Conservation (phyloP, 2,888 invertebrate genomes). For the Biston betularia region DNA sequence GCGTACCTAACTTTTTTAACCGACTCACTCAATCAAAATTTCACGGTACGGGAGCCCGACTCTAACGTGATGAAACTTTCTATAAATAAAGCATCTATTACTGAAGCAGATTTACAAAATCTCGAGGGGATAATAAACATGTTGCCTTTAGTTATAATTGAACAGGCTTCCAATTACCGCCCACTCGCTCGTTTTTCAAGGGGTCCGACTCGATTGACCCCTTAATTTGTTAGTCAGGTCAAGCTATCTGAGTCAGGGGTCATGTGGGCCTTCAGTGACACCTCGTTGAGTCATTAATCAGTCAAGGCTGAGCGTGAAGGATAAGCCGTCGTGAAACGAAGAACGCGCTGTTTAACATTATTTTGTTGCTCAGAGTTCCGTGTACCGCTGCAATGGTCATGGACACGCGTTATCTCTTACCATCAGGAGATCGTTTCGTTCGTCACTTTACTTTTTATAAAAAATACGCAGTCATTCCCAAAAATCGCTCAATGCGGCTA, state of each 20-base stretch:
- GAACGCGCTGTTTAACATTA: too few species aligned
- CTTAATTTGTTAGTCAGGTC: slow-evolving; percentile 21
- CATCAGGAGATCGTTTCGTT: too few species aligned
- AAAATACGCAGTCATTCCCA: too few species aligned
- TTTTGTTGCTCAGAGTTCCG: too few species aligned
- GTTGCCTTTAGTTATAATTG: slow-evolving; percentile 10
- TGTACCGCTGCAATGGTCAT: too few species aligned
- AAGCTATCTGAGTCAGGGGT: slow-evolving; percentile 10
- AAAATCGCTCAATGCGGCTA: too few species aligned
- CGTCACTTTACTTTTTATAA: too few species aligned
- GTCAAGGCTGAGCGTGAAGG: neutral
- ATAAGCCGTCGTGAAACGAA: neutral
- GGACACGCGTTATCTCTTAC: too few species aligned
- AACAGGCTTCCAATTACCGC: slow-evolving; percentile 12
- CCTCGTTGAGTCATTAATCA: slow-evolving; percentile 7
- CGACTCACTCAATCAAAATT: too few species aligned
- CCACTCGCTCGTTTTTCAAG: slow-evolving; percentile 22
- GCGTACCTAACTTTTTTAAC: too few species aligned
- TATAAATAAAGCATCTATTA: neutral
- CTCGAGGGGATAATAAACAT: slow-evolving; percentile 11
- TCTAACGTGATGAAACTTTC: neutral
- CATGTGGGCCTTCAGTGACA: slow-evolving; percentile 3
- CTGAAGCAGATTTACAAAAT: neutral
- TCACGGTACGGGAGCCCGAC: too few species aligned
- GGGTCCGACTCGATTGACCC: slow-evolving; percentile 20